Conservation (phyloP, 2,113 vertebrate species). For the Dasyornis broadbenti region DNA sequence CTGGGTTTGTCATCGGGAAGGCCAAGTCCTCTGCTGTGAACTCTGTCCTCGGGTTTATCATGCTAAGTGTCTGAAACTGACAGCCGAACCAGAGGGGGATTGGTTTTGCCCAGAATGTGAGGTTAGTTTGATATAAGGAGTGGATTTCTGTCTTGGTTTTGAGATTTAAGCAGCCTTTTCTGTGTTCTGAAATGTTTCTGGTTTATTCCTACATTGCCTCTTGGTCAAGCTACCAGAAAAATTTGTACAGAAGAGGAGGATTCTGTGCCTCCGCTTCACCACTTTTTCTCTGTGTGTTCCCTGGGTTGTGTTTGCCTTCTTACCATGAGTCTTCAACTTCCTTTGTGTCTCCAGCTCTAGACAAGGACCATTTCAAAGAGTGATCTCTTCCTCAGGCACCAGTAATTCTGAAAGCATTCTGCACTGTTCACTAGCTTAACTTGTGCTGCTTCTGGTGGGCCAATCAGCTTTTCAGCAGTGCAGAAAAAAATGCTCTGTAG, state of each 20-base stretch:
- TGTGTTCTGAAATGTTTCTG: background rate
- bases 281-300: background rate
- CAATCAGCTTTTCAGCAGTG: background rate
- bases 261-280: background rate
- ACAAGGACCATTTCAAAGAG: background rate
- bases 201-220: background rate
- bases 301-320: background rate
- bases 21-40: constrained; percentile 99
- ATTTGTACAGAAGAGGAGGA: background rate
- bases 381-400: background rate
- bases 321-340: background rate
- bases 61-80: constrained; percentile 99
- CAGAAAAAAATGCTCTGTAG: background rate
- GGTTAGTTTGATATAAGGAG: constrained; percentile 77
- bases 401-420: background rate
- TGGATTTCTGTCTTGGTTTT: background rate
- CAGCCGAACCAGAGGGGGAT: constrained; percentile 99
- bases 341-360: background rate
- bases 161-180: background rate
- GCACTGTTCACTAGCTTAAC: background rate
- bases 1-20: constrained; percentile 99
- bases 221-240: background rate
- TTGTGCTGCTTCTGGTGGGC: background rate
- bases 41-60: constrained; percentile 99
- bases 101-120: constrained; percentile 99